A percentile compares a stretch with the other conserved stretches of the same genome.
Evolutionary conservation across 2,113 vertebrate genomes (phyloP).

Genomic region (Dryoscopus gambensis): DNA sequence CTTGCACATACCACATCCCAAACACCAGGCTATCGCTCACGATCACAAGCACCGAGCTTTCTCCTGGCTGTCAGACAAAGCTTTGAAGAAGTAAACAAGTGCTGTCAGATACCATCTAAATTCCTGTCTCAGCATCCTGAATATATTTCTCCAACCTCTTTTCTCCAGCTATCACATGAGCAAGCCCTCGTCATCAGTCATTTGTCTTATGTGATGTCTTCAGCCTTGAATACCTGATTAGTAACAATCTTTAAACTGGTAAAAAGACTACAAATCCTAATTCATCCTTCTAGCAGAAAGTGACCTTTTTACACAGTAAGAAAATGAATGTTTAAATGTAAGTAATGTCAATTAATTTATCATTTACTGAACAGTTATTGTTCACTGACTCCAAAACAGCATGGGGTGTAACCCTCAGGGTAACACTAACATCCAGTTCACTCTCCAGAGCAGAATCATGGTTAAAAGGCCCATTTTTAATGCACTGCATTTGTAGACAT

Average conservation of each 20-base stretch:
- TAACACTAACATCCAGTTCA: background rate
- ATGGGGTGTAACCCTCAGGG: fast-evolving
- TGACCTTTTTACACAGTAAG: background rate
- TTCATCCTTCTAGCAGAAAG: background rate
- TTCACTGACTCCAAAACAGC: background rate
- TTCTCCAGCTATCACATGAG: background rate
- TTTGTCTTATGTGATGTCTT: background rate
- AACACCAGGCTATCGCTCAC: background rate
- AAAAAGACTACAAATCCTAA: background rate
- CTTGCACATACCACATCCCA: background rate
- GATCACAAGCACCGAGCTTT: fast-evolving
- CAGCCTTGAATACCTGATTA: background rate
- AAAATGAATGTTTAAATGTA: background rate
- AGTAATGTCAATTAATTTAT: background rate
- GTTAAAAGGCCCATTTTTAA: background rate
- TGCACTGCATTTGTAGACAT: background rate
- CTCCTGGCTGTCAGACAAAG: background rate
- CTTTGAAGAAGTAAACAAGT: background rate
- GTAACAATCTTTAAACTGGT: background rate
- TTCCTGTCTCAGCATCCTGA: background rate
- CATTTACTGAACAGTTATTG: background rate
- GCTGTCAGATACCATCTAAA: background rate
- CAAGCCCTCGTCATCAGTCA: fast-evolving
- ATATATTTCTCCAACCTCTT: background rate
- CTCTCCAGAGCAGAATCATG: background rate